Evolutionary conservation across 2,888 invertebrate species (phyloP), one percentile per base, ranked within the genome.

Genomic region (Spodoptera littoralis): DNA sequence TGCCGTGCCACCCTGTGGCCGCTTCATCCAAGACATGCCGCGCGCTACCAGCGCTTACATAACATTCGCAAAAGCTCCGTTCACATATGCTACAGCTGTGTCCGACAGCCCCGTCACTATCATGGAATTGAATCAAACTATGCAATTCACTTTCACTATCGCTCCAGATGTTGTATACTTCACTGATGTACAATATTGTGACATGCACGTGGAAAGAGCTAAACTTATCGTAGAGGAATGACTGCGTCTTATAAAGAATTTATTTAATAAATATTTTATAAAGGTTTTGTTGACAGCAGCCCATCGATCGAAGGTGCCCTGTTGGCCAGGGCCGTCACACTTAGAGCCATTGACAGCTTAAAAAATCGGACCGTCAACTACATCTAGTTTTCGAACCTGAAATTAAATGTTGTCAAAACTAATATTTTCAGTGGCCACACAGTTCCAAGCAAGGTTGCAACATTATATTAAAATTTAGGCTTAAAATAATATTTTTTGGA

Each of bases 231-330:
- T 59, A 54, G 18, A 49, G 51, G 63, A 71, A 70, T 54, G 76
- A 76, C 67, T 77, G 74, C 76, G 76, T 76, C 79, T 75, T 69
- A 36, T 74, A 68, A 11, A 71, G 65, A 73, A 77, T 80, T 82
- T 85, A 85, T 83, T 88, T 85, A 84, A 81, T 80, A 86, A 85
- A 84, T 86, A 87, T 85, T 88, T 87, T 81, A 84, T 79, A 83
- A 82, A 85, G 77, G 89, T 88, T 84, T 88, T 90, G 85, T 92
- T 93, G 94, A 93, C 93, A 92, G 90, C 86, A 88, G 81, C 82
- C 90, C 92, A 94, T 93, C 93, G 94, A 95, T 94, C 93, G 94
- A 92, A 94, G 92, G 92, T 95, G 95, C 94, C 95, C 90, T 91
- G 95, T 94, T 95, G 95, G 95, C 94, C n/a, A n/a, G n/a, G n/a